Conservation (phyloP, 2,113 vertebrate genomes). For the Odocoileus hemionus region DNA sequence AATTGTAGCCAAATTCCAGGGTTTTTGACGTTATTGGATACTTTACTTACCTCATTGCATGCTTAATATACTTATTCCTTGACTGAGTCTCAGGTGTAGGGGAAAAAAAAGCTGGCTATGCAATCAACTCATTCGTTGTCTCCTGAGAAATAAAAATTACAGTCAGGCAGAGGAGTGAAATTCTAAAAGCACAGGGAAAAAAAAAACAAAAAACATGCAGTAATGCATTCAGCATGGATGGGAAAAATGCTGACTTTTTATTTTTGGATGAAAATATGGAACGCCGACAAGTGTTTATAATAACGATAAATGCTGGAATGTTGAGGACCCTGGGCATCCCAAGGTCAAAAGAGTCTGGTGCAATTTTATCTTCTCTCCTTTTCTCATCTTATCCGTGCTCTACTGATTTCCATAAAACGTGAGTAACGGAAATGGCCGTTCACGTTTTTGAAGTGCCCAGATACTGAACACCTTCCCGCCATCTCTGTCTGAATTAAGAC, state of each 20-base stretch:
- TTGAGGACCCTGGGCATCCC: fast-evolving
- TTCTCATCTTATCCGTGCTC: neutral
- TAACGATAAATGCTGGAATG: fast-evolving
- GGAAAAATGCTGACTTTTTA: no score
- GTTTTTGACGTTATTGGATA: neutral
- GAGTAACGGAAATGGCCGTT: fast-evolving
- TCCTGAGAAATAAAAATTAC: neutral
- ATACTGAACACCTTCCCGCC: neutral
- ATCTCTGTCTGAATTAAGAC: neutral
- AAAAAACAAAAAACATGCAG: fast-evolving
- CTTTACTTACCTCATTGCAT: neutral
- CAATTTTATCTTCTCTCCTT: neutral
- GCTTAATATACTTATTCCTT: neutral
- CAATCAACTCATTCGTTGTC: neutral
- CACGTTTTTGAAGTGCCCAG: neutral
- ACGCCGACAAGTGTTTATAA: neutral
- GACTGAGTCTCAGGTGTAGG: fast-evolving
- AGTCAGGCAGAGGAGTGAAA: fast-evolving
- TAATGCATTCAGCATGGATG: neutral
- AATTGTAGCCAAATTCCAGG: neutral
- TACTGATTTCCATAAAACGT: neutral
- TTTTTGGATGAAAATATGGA: neutral
- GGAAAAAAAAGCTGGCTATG: fast-evolving
- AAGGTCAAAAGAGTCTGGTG: fast-evolving
- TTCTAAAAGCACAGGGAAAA: fast-evolving